Conservation (phyloP, 2,888 invertebrate species). For the Ormia ochracea region DNA sequence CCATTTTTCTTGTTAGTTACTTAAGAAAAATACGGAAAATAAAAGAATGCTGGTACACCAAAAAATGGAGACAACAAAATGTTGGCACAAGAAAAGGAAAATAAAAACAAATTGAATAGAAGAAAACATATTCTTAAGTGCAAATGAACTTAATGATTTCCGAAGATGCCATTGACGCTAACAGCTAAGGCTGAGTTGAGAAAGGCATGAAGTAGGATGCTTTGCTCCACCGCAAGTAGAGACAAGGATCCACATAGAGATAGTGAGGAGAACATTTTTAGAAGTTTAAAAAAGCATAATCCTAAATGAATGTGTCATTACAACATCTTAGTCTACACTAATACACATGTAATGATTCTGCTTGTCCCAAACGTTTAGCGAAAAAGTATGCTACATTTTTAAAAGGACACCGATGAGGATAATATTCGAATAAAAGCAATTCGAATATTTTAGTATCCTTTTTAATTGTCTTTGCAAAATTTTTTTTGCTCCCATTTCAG, state of each 20-base stretch:
- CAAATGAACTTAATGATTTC: constrained; percentile 65
- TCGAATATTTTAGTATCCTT: too few relatives aligned
- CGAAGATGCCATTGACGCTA: constrained; percentile 61
- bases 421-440: too few relatives aligned
- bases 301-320: constrained; percentile 3
- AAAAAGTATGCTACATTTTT: constrained; percentile 3
- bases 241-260: constrained; percentile 34
- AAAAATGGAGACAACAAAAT: constrained; percentile 24
- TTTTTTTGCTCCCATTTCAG: too few relatives aligned
- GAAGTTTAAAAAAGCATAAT: constrained; percentile 3
- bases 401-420: background rate
- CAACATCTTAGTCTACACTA: constrained; percentile 28
- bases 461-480: too few relatives aligned
- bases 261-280: constrained; percentile 10
- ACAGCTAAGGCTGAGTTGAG: constrained; percentile 30
- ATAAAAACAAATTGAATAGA: constrained; percentile 23
- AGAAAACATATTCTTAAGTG: constrained; percentile 60
- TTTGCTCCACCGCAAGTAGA: constrained; percentile 2
- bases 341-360: constrained; percentile 47
- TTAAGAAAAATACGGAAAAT: constrained; percentile 11
- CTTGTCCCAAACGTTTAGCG: constrained; percentile 35
- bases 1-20: constrained; percentile 45
- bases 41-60: background rate
- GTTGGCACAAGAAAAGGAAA: background rate
- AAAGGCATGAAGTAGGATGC: background rate